Evolutionary conservation across 2,797 vertebrate genomes (phyloP), one percentile per base, ranked within the genome.

Genomic region (Tadarida brasiliensis): DNA sequence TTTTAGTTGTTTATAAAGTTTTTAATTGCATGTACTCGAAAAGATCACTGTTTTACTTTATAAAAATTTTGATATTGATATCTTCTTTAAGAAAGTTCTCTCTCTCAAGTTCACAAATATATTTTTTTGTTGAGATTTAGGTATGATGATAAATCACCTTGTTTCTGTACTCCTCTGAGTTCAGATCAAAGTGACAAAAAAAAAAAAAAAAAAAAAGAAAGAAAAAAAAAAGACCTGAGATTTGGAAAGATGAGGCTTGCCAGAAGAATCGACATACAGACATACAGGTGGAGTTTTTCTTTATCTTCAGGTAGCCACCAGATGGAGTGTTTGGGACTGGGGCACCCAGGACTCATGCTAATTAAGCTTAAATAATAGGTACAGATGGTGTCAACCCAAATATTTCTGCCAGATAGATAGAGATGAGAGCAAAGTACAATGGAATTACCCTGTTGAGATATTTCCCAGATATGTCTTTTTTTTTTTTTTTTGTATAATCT

Each of bases 191-290:
- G 12, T 74, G 17, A 71, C 47, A 67, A 74, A 83, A 68, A 54
- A 90, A 61, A 74, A 83, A 68, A 54, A 90, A 61, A 74, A 83
- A 74, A 83, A 68, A 54, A 87, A 61, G 30, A 63, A 83, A 68
- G n/a, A 90, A 61, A 74, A 83, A 74, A 83, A 68, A 54, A 87
- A 61, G 30, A 63, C 6, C 4, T 57, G 49, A 15, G 11, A 14
- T 63, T 74, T 87, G 47, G 20, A 33, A 67, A 73, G 24, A 15
- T 33, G 12, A 67, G 12, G 15, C 6, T 67, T 59, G 47, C 24
- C 15, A 2, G 7, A 11, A 30, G 44, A 87, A 76, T 56, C 6
- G 30, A 63, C 7, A 51, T 11, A 57, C 2, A 65, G 30, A 63
- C 7, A 51, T 11, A 57, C 2, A 65, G 14, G n/a, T 24, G 51